Base-by-base conservation (phyloP, 2,888 invertebrate species). In the Teleiodes luculella region DNA sequence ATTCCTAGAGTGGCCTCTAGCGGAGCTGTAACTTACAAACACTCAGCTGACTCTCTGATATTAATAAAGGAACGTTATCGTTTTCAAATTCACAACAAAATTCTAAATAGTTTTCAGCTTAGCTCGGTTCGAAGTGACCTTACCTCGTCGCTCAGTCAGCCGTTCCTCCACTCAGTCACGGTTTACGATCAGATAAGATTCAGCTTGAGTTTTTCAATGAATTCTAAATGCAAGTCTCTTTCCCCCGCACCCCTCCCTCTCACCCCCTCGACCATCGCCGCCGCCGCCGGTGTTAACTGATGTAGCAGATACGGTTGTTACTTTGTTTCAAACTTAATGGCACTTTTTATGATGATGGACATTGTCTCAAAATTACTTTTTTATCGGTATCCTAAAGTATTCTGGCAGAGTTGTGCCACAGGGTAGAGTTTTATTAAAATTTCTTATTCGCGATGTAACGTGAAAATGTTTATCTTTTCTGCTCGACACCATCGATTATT, bases 141-240 rank as follows among this genome's bases (percentile, higher is more conserved):
- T 52, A 45, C 50, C 54, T 33, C 46, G 49, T 49, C 20, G 56
- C 53, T 43, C 43, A 20, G 41, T 41, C 41, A 24, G 18, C 31
- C 20, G 16, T 18, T 37, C 49, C 30, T 14, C 7, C 16, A 33
- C 51, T 24, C 35, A 33, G 51, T 72, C 74, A 68, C 68, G 69
- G 74, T 72, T 76, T 72, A 73, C 84, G 82, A 90, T 90, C 90
- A 75, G 90, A 90, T 90, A 90, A 84, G 80, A 83, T 89, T 88
- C 83, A 86, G 70, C 67, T 68, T 63, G 76, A 78, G 72, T 83
- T 88, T 88, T 89, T 85, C 89, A 90, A 90, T 90, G 90, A 88
- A 90, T 90, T 88, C 86, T 89, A 90, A 90, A 90, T 89, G 86
- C 66, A 24, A 24, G 43, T 24, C 7, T 43, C 28, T 28, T 68